These are phyloP conservation scores for Mycalesis mineus DNA, from an alignment of 2,888 invertebrate species.

Conservation along the genomic window DNA sequence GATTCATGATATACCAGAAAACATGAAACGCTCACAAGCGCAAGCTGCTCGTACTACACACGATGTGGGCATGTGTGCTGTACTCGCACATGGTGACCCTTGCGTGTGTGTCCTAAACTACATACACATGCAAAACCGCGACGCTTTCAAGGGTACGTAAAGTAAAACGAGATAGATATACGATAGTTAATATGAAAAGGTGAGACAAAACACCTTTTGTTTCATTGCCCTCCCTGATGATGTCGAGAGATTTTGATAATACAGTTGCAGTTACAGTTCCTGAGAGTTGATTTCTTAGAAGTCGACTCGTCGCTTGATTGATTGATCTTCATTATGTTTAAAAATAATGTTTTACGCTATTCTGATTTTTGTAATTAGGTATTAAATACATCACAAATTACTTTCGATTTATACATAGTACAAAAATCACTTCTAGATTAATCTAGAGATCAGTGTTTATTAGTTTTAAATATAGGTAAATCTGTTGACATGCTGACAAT, in stretches of 20 bases:
- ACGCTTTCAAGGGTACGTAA: conserved; percentile 66
- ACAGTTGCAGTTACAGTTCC: conserved; percentile 67
- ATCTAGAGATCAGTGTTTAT: no score
- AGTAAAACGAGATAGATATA: conserved; percentile 55
- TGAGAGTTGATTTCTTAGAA: conserved; percentile 30
- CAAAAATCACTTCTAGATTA: no score
- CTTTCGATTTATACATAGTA: no score
- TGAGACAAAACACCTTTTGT: conserved; percentile 64
- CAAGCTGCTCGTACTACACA: conserved; percentile 32
- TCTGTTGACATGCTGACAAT: no score
- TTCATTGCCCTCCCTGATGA: conserved; percentile 71
- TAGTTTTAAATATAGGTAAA: no score
- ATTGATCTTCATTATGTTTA: not conserved
- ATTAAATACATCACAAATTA: no score
- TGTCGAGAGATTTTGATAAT: conserved; percentile 61
- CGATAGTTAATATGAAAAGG: conserved; percentile 41
- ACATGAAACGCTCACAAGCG: conserved; percentile 37
- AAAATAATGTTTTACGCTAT: no score
- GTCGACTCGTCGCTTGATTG: conserved; percentile 8
- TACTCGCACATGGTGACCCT: not conserved
- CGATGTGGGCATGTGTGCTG: conserved; percentile 17
- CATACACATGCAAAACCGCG: conserved; percentile 58
- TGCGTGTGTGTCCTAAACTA: conserved; percentile 35
- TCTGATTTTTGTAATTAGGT: no score
- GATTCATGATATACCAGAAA: conserved; percentile 43